Evolutionary conservation across 2,113 vertebrate species (phyloP).

Genomic region (Psilopogon haemacephalus): DNA sequence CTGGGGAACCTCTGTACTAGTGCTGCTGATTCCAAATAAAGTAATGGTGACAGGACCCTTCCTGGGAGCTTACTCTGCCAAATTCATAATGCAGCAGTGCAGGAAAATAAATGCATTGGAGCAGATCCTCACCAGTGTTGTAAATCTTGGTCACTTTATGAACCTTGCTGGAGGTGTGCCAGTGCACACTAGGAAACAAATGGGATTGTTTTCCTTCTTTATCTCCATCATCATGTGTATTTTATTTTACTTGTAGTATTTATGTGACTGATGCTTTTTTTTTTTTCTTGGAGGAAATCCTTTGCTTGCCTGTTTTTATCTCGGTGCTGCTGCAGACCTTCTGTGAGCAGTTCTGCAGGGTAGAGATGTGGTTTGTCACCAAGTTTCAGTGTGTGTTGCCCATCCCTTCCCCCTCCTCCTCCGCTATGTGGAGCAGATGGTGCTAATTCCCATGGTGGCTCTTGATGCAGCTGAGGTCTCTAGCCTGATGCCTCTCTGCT

Average conservation of each 20-base stretch:
- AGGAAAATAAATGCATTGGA: constrained; percentile 22
- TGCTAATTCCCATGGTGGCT: background rate
- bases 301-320: background rate
- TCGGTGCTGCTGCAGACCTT: background rate
- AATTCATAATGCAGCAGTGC: constrained; percentile 8
- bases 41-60: constrained; percentile 17
- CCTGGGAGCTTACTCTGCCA: background rate
- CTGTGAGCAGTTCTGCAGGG: background rate
- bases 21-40: constrained; percentile 48
- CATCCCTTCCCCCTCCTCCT: background rate
- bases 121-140: background rate
- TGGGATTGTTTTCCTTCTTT: background rate
- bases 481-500: constrained; percentile 39
- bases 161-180: background rate
- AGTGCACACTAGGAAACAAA: background rate
- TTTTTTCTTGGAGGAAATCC: background rate
- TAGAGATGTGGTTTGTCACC: background rate
- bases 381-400: background rate
- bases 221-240: background rate
- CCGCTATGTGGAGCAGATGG: constrained; percentile 43
- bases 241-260: background rate
- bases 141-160: constrained; percentile 16
- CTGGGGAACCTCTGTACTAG: background rate
- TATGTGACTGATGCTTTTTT: background rate
- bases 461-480: constrained; percentile 35